Evolutionary conservation across 2,797 vertebrate genomes (phyloP), one percentile per base, ranked within the genome.

Genomic region (Pempheris klunzingeri): DNA sequence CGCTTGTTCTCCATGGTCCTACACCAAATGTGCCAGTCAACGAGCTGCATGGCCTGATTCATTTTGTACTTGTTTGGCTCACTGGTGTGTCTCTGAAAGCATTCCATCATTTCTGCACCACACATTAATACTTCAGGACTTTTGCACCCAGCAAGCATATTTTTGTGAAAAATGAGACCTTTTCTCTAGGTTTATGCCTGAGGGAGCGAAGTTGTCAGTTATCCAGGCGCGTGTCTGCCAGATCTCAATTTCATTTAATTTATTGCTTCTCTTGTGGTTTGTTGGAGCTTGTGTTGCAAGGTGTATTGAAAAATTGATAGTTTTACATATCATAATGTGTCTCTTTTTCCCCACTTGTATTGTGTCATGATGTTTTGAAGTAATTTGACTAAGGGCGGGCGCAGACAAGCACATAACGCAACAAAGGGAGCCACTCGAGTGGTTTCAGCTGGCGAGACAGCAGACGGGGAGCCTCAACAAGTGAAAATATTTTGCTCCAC

Each of bases 211-310:
- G 39, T 66, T 44, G 70, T 81, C 83, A 74, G 61, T 81, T 74
- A 80, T 78, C 74, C 74, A 78, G 61, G 18, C 15, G 36, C 24
- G n/a, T 2, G 68, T 80, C 71, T 80, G 81, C 81, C 71, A 73
- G 74, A 68, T 82, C 87, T 89, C 85, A 57, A 12, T 90, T 83
- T 84, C 77, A 78, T 67, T 69, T 76, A 44, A 83, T 82, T 79
- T 87, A 86, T 82, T 79, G 86, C 84, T 55, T 36, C 74, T 47
- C 83, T 77, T 55, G 71, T 75, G 83, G 73, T 84, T 89, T 77
- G 61, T 36, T 52, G 67, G 6, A 43, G 65, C 71, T 85, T 71
- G 54, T 74, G 58, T 87, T 78, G n/a, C 86, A 81, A 32, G 20
- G 30, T 17, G 28, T 20, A 71, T 71, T 82, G 67, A 87, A 88